Percentiles rank a stretch among this genome's conserved stretches.
phyloP scores from a whole-genome alignment of 2,797 vertebrate species.

The Tokudaia tokunoshimensis region DNA sequence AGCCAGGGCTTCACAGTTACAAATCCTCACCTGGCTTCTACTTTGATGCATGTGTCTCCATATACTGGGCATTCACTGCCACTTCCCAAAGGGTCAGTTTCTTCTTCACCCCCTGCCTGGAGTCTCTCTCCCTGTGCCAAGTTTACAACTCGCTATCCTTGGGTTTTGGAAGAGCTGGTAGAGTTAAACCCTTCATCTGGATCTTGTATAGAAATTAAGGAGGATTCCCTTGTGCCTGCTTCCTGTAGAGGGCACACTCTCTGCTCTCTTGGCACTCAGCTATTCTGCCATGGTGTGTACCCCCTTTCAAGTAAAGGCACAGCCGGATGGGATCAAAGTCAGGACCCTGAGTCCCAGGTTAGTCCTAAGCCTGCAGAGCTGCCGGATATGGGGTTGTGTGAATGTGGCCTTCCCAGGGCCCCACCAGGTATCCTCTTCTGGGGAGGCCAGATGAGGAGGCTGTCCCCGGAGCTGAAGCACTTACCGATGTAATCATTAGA shows the following conservation, averaged over 20 bases:
- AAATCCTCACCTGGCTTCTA: not conserved
- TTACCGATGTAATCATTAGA: conserved; percentile 98
- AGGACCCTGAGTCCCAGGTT: rapidly evolving
- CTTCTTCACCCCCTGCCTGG: not conserved
- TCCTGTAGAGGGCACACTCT: not conserved
- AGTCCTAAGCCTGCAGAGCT: rapidly evolving
- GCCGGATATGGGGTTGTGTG: too few species aligned
- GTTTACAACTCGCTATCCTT: not conserved
- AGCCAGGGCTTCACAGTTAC: too few species aligned
- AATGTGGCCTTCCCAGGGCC: rapidly evolving
- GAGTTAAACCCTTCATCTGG: not conserved
- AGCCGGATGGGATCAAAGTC: not conserved
- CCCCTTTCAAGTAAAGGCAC: not conserved
- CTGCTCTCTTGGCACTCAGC: not conserved
- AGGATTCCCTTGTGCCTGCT: not conserved
- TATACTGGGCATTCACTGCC: too few species aligned
- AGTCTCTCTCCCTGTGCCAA: not conserved
- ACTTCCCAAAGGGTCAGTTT: not conserved
- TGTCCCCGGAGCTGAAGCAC: not conserved
- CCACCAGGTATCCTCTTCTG: not conserved
- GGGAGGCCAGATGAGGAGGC: rapidly evolving
- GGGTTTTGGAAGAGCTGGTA: not conserved
- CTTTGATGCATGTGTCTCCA: not conserved
- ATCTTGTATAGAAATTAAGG: not conserved
- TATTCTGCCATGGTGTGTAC: not conserved